Conservation (phyloP, 2,113 vertebrate genomes). For the Scomber colias region DNA sequence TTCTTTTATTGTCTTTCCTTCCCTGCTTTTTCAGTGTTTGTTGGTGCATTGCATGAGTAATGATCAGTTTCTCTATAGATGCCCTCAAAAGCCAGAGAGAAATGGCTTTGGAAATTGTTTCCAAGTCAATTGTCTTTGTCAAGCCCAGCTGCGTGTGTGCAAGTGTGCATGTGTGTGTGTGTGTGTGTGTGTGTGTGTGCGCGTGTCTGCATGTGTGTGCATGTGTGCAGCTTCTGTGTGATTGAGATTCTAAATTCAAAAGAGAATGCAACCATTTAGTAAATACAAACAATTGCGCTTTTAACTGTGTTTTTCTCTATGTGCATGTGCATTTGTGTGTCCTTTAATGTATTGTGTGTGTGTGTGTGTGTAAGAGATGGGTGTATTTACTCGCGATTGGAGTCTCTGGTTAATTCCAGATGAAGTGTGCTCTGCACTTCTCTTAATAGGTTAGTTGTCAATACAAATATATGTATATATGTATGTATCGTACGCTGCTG, state of each 20-base stretch:
- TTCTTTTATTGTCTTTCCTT: constrained; percentile 43
- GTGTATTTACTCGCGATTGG: not conserved
- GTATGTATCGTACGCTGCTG: no score
- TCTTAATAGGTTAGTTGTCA: constrained; percentile 68
- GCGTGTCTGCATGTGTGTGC: constrained; percentile 8
- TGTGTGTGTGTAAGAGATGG: not conserved
- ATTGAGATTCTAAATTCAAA: not conserved
- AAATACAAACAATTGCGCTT: not conserved
- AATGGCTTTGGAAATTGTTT: constrained; percentile 50
- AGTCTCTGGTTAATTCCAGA: constrained; percentile 39
- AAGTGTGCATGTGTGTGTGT: constrained; percentile 9
- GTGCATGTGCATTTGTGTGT: not conserved
- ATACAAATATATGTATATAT: constrained; percentile 25
- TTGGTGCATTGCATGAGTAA: constrained; percentile 49
- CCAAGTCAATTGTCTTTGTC: constrained; percentile 49
- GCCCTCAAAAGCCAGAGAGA: constrained; percentile 52
- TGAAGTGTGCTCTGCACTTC: constrained; percentile 53
- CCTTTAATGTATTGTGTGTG: not conserved
- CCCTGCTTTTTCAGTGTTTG: constrained; percentile 21
- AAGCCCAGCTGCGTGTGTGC: constrained; percentile 26
- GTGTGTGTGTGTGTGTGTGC: constrained; percentile 4
- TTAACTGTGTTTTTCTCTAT: not conserved
- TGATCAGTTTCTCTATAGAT: constrained; percentile 65
- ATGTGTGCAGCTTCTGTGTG: not conserved
- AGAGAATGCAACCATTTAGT: not conserved